Base-by-base conservation (phyloP, 2,888 invertebrate genomes). In the Sacculina carcini region DNA sequence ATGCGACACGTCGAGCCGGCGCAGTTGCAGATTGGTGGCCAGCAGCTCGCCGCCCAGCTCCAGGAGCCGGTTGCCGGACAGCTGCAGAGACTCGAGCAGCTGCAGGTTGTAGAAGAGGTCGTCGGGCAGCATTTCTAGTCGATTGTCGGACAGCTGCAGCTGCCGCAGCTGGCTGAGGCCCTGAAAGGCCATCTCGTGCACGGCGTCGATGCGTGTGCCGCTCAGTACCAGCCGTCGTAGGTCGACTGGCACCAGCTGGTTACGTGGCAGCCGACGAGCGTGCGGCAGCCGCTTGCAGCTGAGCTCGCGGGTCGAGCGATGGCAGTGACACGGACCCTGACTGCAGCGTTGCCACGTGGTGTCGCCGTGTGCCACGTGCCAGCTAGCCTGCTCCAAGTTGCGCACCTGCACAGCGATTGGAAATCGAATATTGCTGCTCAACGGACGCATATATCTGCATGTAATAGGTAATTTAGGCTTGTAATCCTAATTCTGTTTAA, bases 71-170 rank as follows among this genome's bases (percentile, higher is more conserved):
- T 56, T 56, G 51, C n/a, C 31, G 26, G 48, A 36, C 31, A 56
- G 38, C 46, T 66, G 77, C 77, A 78, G 62, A 62, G 76, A 75
- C 57, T 70, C 69, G 36, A 79, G 64, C 59, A 72, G 75, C 57
- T 71, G 68, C 48, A 78, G 65, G 10, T 73, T 70, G 58, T 74
- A 71, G 60, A 81, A 80, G 54, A 78, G 68, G 2, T 71, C 70
- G 3, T 71, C 67, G 0, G 78, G 76, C 26, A 82, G 62, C 60
- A 71, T 73, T 58, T 76, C 75, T 23, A 83, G 69, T 52, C 71
- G 71, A 63, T 83, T 83, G 60, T 77, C 76, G 57, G 79, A 80
- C 60, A 83, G 69, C 62, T 82, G 68, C 29, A 42, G 40, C 40
- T 42, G 24, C 3, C 9, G 23, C 7, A 42, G 26, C 9, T n/a